Base-by-base conservation (phyloP, 2,888 invertebrate genomes). In the Tholera decimalis region DNA sequence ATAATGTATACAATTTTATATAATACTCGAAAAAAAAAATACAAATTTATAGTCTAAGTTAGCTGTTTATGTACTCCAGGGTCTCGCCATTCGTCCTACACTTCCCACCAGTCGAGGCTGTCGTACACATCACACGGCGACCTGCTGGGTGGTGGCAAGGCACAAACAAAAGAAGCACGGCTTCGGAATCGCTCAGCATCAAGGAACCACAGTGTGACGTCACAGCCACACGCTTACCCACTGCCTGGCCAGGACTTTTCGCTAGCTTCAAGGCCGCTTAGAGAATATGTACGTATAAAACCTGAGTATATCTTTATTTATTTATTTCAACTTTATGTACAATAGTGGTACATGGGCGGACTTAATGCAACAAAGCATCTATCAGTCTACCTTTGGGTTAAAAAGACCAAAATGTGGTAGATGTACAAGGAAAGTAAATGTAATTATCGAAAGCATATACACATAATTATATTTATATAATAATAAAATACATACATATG, bases 101-200 rank as follows among this genome's bases (percentile, higher is more conserved):
- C 99, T 83, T 99, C 99, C 72, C 99, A 99, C 92, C 98, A 98
- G 86, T 98, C 98, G 65, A 97, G 98, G 84, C 96, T 98, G 88
- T 99, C 99, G 64, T 99, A 99, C 92, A 99, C 98, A 76, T 99
- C 99, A 37, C 99, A 99, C 93, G 98, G 98, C 55, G 99, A 99
- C 96, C 96, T 98, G 80, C 96, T 98, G 83, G 97, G 97, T 76
- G 98, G 98, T 59, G 96, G 96, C 66, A 96, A 96, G 71, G 95
- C 96, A 37, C 97, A 98, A 96, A 98, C 98, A 77, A 98, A 98
- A 92, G 98, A 98, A 92, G 98, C 97, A 83, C 97, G 97, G 88
- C 95, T 99, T 78, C 96, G 98, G 73, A 97, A 96, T 82, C 96
- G 98, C 74, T 97, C 98, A 15, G 95, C 95, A 3, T 97, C 97